Conservation (phyloP, 2,888 invertebrate species). For the Acanthoscelides obtectus region DNA sequence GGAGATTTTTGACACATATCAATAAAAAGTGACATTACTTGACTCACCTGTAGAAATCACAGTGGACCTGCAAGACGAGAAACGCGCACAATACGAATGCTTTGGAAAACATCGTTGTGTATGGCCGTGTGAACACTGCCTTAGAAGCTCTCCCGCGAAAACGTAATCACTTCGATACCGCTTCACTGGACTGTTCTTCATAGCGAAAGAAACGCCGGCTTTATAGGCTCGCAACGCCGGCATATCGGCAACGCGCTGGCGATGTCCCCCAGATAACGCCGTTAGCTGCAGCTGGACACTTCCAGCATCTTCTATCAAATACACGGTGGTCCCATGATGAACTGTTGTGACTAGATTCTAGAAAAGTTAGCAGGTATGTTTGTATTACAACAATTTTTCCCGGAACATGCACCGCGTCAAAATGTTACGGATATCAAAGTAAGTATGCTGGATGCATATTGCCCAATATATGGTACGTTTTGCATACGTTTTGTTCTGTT, state of each 20-base stretch:
- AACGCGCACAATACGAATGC: slow-evolving; percentile 25
- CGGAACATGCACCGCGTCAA: no score
- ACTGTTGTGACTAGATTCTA: no score
- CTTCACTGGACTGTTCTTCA: background rate
- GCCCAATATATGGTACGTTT: no score
- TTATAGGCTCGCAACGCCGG: background rate
- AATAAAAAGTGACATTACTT: no score
- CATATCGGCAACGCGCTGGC: no score
- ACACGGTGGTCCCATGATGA: no score
- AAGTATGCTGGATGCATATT: no score
- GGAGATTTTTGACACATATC: no score
- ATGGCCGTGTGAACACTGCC: background rate
- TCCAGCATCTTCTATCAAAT: background rate
- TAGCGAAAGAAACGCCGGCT: background rate
- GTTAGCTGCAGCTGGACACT: background rate
- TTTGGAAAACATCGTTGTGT: slow-evolving; percentile 23
- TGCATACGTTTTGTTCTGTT: no score
- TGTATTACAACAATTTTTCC: no score
- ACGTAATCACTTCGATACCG: background rate
- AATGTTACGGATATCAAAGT: no score
- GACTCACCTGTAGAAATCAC: slow-evolving; percentile 27
- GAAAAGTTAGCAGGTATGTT: no score
- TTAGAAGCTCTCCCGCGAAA: background rate
- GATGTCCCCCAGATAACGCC: background rate
- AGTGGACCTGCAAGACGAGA: slow-evolving; percentile 23